Conservation (phyloP, 2,797 vertebrate genomes). For the Gymnodraco acuticeps region DNA sequence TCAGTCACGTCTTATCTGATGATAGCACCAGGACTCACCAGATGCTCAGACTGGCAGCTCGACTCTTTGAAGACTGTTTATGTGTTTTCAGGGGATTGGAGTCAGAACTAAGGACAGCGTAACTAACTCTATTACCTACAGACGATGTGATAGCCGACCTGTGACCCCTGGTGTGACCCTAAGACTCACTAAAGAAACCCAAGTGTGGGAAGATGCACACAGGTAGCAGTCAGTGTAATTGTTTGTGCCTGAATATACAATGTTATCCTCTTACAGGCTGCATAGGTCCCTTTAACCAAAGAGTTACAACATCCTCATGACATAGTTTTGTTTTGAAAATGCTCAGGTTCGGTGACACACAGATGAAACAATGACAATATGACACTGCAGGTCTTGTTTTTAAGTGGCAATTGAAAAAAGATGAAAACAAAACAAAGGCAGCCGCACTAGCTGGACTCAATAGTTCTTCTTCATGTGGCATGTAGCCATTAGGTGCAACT, state of each 20-base stretch:
- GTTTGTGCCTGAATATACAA: neutral
- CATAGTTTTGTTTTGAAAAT: conserved; percentile 12
- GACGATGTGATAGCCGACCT: conserved; percentile 6
- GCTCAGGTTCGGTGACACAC: neutral
- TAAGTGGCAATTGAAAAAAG: conserved; percentile 34
- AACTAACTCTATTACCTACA: conserved; percentile 19
- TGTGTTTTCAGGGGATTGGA: conserved; percentile 2
- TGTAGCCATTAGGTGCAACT: conserved; percentile 61
- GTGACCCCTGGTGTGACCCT: conserved; percentile 6
- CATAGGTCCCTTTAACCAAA: neutral
- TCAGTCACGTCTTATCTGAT: conserved; percentile 28
- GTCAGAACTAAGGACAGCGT: neutral
- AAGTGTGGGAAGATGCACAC: neutral
- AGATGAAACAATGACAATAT: conserved; percentile 25
- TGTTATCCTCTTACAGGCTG: neutral
- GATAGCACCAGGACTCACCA: neutral
- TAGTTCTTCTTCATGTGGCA: conserved; percentile 45
- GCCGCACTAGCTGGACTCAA: conserved; percentile 35
- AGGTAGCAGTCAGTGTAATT: neutral
- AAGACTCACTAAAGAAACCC: neutral
- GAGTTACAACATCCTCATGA: too few species aligned
- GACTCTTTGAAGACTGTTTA: conserved; percentile 8
- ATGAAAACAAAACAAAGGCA: conserved; percentile 33
- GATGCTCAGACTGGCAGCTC: conserved; percentile 4
- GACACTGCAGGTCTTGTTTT: conserved; percentile 12